A percentile compares a stretch with the other conserved stretches of the same genome.
These are phyloP conservation scores for Pseudopodoces humilis DNA, from an alignment of 2,113 vertebrate genomes.

Conservation along the genomic window DNA sequence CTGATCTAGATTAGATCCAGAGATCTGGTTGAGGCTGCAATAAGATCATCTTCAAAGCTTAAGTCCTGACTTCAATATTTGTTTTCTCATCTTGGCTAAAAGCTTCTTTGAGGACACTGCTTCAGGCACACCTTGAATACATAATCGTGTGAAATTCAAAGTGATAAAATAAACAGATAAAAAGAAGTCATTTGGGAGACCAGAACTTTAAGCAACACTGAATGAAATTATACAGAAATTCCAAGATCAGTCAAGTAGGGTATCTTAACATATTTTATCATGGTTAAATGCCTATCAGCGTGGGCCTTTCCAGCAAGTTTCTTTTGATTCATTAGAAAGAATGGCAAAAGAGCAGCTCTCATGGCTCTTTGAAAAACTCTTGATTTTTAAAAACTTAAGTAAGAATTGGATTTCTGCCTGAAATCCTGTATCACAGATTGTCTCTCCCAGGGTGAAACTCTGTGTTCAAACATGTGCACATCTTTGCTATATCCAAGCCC, in stretches of 20 bases:
- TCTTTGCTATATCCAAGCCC: background rate
- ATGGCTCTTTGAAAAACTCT: background rate
- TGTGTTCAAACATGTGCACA: background rate
- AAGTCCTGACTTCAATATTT: background rate
- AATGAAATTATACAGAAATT: background rate
- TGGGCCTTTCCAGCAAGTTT: background rate
- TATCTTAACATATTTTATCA: background rate
- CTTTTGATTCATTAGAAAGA: background rate
- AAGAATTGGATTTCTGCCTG: background rate
- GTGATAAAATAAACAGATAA: background rate
- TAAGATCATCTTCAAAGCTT: constrained; percentile 12
- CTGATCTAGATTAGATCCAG: constrained; percentile 38
- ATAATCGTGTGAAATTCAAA: background rate
- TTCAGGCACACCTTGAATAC: background rate
- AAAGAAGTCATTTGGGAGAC: background rate
- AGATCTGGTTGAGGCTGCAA: background rate
- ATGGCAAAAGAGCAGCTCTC: background rate
- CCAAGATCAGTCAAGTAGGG: background rate
- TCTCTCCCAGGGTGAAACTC: background rate
- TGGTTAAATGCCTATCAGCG: background rate
- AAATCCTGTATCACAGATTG: background rate
- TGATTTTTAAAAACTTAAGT: background rate
- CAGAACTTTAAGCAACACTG: background rate
- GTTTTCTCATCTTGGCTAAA: background rate
- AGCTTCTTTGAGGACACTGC: background rate